Conservation (phyloP, 2,113 vertebrate species). For the Neoarius graeffei region DNA sequence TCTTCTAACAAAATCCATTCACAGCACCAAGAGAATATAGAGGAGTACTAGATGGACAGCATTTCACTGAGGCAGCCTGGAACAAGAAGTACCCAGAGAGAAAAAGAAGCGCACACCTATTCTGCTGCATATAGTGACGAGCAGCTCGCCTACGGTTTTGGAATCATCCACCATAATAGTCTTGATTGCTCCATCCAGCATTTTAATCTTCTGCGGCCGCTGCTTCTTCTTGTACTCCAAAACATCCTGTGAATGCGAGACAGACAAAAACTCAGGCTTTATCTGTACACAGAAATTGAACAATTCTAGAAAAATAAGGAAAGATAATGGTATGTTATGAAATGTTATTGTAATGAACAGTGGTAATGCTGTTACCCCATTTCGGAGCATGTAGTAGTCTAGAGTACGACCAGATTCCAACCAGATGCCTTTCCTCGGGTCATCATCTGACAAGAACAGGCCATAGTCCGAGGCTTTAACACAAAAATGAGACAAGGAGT, state of each 20-base stretch:
- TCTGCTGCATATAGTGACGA: slow-evolving; percentile 97
- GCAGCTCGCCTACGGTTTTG: slow-evolving; percentile 94
- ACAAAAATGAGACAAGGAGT: slow-evolving; percentile 27
- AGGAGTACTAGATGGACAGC: background rate
- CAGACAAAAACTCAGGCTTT: background rate
- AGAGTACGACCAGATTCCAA: slow-evolving; percentile 93
- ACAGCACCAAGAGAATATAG: background rate
- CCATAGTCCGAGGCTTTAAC: slow-evolving; percentile 94
- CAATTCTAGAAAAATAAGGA: background rate
- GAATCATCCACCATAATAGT: slow-evolving; percentile 99
- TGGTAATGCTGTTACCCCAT: slow-evolving; percentile 82
- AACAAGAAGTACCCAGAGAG: background rate
- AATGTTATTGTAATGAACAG: slow-evolving; percentile 42
- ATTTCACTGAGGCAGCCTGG: background rate
- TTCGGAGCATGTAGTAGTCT: slow-evolving; percentile 99
- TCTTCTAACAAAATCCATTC: background rate
- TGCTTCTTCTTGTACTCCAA: slow-evolving; percentile 99
- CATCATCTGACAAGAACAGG: slow-evolving; percentile 94
- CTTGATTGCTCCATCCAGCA: slow-evolving; percentile 95
- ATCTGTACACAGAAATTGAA: background rate
- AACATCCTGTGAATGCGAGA: slow-evolving; percentile 78
- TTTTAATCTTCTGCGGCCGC: slow-evolving; percentile 95
- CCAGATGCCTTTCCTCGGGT: slow-evolving; percentile 98
- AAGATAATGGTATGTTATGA: background rate
- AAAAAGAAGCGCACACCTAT: slow-evolving; percentile 77